Base-by-base conservation (phyloP, 2,888 invertebrate genomes). In the Cephus sareptanus region DNA sequence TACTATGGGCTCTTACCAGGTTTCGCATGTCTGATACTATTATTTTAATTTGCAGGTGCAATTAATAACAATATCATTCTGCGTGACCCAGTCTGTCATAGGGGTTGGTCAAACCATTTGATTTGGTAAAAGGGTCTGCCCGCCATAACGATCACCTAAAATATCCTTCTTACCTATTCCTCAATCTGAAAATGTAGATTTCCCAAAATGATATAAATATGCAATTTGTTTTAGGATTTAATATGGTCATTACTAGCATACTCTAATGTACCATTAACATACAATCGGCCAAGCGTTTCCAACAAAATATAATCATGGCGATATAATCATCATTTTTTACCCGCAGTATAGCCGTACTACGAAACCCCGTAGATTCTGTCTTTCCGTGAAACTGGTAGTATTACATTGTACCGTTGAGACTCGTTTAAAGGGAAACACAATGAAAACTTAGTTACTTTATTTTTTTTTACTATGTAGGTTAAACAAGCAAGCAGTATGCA, bases 191-290 rank as follows among this genome's bases (percentile, higher is more conserved):
- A 84, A 83, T 83, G 0, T 85, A 88, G 88, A 88, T 88, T 85
- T 86, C 83, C 83, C 86, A 81, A 71, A 82, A 79, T 87, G 88
- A 88, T 88, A 85, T 83, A 80, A 82, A 78, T 78, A 80, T 81
- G 84, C 85, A 88, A 88, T 88, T 88, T 88, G 87, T 87, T 87
- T 86, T 83, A 79, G 80, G 84, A 82, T 85, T 85, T 88, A 87
- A 88, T 88, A 87, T 83, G 85, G 86, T 83, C 86, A 85, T 84
- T 88, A 86, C 79, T 83, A 1, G 74, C 34, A 12, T 34, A 34
- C 11, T 34, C 34, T 31, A 33, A 34, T 34, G 11, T 70, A 31
- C 33, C 31, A 15, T 74, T 74, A 74, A 34, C 74, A 74, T 74
- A 74, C 30, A 34, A 34, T 74, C 74, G 30, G 6, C 11, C 33